Percentiles rank a stretch among this genome's conserved stretches.
These are phyloP conservation scores for Paramormyrops kingsleyae DNA, from an alignment of 2,113 vertebrate species.

Conservation along the genomic window DNA sequence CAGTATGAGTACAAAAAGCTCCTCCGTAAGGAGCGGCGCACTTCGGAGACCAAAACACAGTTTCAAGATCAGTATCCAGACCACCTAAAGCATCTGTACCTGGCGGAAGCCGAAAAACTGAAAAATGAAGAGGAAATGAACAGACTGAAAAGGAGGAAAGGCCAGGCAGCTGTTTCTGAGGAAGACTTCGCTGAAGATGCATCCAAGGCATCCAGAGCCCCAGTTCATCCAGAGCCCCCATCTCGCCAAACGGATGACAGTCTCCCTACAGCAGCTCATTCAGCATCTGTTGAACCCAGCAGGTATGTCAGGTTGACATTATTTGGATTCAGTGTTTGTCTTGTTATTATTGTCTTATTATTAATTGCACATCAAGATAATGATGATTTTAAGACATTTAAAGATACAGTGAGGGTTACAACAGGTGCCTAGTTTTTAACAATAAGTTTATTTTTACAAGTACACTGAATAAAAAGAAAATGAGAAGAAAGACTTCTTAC, in stretches of 20 bases:
- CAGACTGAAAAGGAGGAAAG: conserved; percentile 44
- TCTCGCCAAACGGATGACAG: background rate
- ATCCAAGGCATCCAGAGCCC: background rate
- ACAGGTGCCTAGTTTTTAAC: background rate
- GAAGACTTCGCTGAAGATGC: conserved; percentile 19
- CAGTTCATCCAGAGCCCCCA: background rate
- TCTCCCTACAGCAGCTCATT: background rate
- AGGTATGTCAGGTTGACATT: background rate
- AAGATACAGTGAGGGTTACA: background rate
- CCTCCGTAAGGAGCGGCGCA: conserved; percentile 59
- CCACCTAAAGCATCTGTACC: conserved; percentile 86
- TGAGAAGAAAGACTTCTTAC: conserved; percentile 73
- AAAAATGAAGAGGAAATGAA: conserved; percentile 56
- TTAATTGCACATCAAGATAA: background rate
- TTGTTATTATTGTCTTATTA: background rate
- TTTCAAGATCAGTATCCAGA: conserved; percentile 80
- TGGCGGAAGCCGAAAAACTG: conserved; percentile 76
- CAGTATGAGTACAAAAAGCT: conserved; percentile 78
- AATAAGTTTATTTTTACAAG: conserved; percentile 34
- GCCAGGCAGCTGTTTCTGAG: conserved; percentile 23
- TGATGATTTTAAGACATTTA: background rate
- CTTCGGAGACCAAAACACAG: conserved; percentile 28
- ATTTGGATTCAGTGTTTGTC: background rate
- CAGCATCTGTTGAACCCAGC: background rate
- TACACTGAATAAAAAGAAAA: conserved; percentile 55